Base-by-base conservation (phyloP, 2,113 vertebrate genomes). In the Brachyhypopomus occidentalis region DNA sequence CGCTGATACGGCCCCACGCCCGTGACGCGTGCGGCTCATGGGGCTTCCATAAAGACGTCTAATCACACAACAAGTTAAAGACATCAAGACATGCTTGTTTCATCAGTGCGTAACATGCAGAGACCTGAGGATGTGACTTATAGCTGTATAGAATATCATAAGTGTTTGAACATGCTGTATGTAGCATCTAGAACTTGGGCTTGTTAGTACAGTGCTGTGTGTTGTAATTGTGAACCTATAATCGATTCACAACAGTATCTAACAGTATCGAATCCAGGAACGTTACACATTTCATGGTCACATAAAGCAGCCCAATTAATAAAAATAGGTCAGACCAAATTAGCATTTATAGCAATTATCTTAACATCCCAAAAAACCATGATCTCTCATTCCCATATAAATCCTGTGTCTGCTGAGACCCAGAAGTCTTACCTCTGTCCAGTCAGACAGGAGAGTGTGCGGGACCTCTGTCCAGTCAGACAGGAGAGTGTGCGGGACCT, bases 341-440 rank as follows among this genome's bases (percentile, higher is more conserved):
- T 41, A 70, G 30, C 17, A 20, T 17, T 17, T 27, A 36, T 4
- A 69, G 34, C 5, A 52, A 38, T 19, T 38, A 36, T 20, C 64
- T 69, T 8, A 38, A 6, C 30, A 69, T 17, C 64, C 20, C 34
- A 12, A 9, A 38, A 34, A 70, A 41, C 20, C 22, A 14, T 22
- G 34, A 2, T 70, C 34, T 9, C 66, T 41, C 36, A 70, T 22
- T 70, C 36, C 23, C 11, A n/a, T 8, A 70, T 41, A 41, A 41
- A 3, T 70, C 20, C n/a, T 41, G 41, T 70, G 20, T 41, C 38
- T 19, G n/a, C 6, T n/a, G 38, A 70, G 34, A 41, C 66, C 38
- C 34, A 48, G 38, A 72, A 52, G 11, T n/a, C 34, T 78, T 70
- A 70, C 77, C 58, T 78, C 70, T 70, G 19, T 17, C 77, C 38